A percentile compares a stretch with the other conserved stretches of the same genome.
Conservation (phyloP, 2,888 invertebrate genomes). For the Coelogynopora nodosa region DNA sequence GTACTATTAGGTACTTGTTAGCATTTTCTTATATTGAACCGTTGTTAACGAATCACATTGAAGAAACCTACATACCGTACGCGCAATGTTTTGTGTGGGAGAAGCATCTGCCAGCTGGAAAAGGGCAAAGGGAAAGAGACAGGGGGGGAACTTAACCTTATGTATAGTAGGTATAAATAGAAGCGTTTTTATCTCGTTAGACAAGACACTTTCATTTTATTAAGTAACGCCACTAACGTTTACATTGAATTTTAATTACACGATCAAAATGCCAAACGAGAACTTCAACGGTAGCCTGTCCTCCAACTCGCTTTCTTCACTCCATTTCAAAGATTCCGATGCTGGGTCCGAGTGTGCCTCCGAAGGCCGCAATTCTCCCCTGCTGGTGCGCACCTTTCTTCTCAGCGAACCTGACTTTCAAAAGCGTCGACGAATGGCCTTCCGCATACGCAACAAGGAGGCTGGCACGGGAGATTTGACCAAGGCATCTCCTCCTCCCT, state of each 20-base stretch:
- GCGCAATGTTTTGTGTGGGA: background rate
- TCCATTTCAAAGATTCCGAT: background rate
- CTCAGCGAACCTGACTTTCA: background rate
- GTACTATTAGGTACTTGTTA: background rate
- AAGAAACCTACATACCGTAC: background rate
- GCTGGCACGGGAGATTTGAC: background rate
- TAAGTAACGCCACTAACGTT: too few species aligned
- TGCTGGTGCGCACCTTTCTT: background rate
- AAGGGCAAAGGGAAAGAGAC: background rate
- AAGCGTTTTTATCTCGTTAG: background rate
- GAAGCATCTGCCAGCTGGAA: too few species aligned
- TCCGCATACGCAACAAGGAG: background rate
- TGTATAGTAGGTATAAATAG: too few species aligned
- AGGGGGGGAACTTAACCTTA: background rate
- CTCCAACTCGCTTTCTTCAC: background rate
- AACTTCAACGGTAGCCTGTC: background rate
- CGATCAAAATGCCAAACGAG: background rate
- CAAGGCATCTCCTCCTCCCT: background rate
- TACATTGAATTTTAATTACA: too few species aligned
- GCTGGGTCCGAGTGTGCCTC: background rate
- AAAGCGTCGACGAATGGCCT: background rate
- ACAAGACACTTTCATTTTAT: background rate
- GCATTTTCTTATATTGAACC: background rate
- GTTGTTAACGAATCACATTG: background rate
- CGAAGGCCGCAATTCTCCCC: background rate